Evolutionary conservation across 2,797 vertebrate genomes (phyloP).

Genomic region (Enoplosus armatus): DNA sequence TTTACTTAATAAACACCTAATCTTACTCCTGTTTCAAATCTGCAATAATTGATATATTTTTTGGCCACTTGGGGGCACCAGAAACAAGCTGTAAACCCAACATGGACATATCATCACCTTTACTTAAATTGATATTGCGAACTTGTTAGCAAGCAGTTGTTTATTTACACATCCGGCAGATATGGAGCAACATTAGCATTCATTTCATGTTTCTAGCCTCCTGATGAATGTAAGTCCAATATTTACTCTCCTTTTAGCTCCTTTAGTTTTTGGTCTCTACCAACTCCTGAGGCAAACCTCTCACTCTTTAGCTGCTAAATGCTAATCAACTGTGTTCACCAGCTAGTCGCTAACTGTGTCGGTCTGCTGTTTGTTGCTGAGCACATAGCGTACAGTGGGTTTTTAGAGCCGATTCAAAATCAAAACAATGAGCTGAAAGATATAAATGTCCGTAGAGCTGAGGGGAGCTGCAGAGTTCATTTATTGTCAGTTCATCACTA

Average conservation of each 20-base stretch:
- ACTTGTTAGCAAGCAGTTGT: no score
- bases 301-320: not conserved
- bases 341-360: no score
- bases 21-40: no score
- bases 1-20: not conserved
- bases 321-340: no score
- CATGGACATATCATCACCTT: not conserved
- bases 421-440: not conserved
- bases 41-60: not conserved
- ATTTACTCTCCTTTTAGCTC: not conserved
- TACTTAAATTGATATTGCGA: not conserved
- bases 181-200: not conserved
- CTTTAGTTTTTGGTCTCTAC: no score
- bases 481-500: not conserved
- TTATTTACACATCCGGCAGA: not conserved
- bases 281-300: not conserved
- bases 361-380: no score
- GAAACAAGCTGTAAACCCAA: not conserved
- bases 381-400: no score
- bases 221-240: not conserved
- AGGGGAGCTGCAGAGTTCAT: not conserved
- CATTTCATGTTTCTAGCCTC: not conserved
- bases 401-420: no score
- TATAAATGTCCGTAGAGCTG: not conserved
- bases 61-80: not conserved